Evolutionary conservation across 2,113 vertebrate species (phyloP).

Genomic region (Percopsis transmontana): DNA sequence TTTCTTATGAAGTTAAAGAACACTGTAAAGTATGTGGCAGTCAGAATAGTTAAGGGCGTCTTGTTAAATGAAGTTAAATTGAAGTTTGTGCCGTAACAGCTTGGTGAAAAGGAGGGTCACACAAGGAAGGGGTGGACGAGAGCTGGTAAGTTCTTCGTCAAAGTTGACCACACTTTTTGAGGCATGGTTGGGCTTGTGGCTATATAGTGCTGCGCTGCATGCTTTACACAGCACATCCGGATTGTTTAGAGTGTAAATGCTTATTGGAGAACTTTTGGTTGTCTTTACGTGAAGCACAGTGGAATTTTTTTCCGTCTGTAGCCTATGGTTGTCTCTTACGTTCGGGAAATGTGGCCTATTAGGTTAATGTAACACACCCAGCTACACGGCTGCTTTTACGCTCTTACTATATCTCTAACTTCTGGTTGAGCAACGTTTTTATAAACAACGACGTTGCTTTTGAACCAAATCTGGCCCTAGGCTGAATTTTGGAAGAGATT

Average conservation of each 20-base stretch:
- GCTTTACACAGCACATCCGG: neutral
- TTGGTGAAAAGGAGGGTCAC: constrained; percentile 45
- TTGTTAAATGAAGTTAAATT: constrained; percentile 27
- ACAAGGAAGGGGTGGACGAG: constrained; percentile 50
- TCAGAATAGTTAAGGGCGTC: constrained; percentile 1
- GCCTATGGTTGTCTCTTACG: constrained; percentile 1
- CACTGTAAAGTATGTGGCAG: constrained; percentile 4
- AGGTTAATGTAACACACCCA: constrained; percentile 14
- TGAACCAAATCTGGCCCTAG: too few species aligned
- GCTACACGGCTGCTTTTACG: neutral
- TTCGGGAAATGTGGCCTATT: constrained; percentile 16
- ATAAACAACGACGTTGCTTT: too few species aligned
- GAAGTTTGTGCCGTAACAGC: constrained; percentile 34
- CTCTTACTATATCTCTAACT: neutral
- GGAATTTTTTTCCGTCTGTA: constrained; percentile 2
- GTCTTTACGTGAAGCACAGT: neutral
- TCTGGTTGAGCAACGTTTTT: too few species aligned
- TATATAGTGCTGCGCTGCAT: neutral
- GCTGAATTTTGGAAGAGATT: too few species aligned
- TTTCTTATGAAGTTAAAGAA: constrained; percentile 44
- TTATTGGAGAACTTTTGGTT: neutral
- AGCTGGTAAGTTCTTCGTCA: constrained; percentile 73
- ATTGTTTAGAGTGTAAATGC: neutral
- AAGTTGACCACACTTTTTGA: constrained; percentile 63
- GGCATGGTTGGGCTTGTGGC: constrained; percentile 28